Conservation (phyloP, 2,113 vertebrate species). For the Sakesphorus luctuosus region DNA sequence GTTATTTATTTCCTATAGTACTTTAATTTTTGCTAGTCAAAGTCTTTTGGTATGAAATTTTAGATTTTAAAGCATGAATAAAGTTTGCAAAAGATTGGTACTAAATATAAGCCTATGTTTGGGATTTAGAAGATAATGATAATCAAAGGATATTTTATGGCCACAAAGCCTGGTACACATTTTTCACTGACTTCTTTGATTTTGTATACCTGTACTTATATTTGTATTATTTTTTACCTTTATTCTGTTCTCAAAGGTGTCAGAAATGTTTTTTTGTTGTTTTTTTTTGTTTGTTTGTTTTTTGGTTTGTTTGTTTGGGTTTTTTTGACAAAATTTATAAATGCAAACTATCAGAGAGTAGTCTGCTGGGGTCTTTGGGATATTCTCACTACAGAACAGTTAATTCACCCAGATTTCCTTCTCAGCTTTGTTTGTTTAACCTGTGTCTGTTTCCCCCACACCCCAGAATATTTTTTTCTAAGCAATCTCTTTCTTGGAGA, state of each 20-base stretch:
- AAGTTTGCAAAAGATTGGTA: neutral
- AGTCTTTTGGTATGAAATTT: neutral
- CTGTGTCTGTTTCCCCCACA: neutral
- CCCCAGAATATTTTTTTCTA: neutral
- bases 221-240: neutral
- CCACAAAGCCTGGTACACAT: neutral
- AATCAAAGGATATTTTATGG: neutral
- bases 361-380: neutral
- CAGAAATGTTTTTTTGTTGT: neutral
- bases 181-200: neutral
- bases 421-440: neutral
- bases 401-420: neutral
- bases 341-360: neutral
- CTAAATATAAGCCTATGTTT: rapidly evolving
- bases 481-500: neutral
- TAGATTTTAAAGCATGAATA: neutral
- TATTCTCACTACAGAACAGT: neutral
- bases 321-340: neutral
- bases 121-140: neutral
- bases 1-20: neutral
- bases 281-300: too few relatives aligned
- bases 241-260: neutral
- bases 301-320: too few relatives aligned
- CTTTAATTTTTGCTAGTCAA: neutral
- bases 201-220: neutral